phyloP scores from a whole-genome alignment of 2,797 vertebrate genomes.

The Phalanger gymnotis region DNA sequence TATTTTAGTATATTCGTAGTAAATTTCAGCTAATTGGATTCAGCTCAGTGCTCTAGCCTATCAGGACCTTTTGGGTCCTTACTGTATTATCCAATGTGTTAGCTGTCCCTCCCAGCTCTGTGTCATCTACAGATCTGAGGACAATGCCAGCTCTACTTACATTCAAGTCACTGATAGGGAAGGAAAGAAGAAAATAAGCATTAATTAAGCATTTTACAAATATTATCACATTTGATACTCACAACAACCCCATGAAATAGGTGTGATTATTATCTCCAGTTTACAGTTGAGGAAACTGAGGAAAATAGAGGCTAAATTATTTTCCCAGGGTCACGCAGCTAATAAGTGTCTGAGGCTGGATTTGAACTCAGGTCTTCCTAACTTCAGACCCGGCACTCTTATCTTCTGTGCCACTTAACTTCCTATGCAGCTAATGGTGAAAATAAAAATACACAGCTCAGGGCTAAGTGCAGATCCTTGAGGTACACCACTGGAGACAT shows the following conservation, averaged over 20 bases:
- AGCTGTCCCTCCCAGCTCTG: not conserved
- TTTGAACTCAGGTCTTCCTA: not conserved
- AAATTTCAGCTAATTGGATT: not conserved
- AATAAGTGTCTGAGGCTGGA: not conserved
- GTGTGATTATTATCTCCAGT: not conserved
- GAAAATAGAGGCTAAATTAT: not conserved
- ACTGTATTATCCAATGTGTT: not conserved
- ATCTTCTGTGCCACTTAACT: not conserved
- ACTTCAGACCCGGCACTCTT: not conserved
- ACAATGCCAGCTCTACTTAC: not conserved
- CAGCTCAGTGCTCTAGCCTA: not conserved
- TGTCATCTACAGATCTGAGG: not conserved
- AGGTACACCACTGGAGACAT: not conserved
- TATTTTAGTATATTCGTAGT: not conserved
- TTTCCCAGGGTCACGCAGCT: not conserved
- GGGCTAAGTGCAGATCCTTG: not conserved
- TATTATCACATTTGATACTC: not conserved
- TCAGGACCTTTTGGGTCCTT: not conserved
- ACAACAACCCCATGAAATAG: not conserved
- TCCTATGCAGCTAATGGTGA: not conserved
- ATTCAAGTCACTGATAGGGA: not conserved
- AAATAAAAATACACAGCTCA: not conserved
- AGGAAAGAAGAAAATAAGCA: not conserved
- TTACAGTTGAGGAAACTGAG: not conserved
- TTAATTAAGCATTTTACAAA: not conserved